A percentile compares a stretch with the other conserved stretches of the same genome.
phyloP scores from a whole-genome alignment of 2,888 invertebrate genomes.

The Ochropleura leucogaster region DNA sequence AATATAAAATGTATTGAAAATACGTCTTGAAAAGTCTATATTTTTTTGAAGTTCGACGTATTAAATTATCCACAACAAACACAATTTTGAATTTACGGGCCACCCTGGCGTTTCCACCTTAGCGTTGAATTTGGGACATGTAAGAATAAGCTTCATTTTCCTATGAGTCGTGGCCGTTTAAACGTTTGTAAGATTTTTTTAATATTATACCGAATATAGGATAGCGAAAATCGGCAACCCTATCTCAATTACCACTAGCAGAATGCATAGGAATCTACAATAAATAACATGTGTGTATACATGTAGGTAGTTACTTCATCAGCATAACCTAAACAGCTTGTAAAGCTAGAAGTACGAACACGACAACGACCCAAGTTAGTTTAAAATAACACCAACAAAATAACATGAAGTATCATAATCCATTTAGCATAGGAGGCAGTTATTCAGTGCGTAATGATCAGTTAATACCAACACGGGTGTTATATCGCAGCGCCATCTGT shows the following conservation, averaged over 20 bases:
- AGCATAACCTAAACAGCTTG: not conserved
- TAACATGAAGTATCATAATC: constrained; percentile 38
- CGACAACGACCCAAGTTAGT: not conserved
- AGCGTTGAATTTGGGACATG: too few species aligned
- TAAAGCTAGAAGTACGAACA: not conserved
- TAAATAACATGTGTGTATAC: not conserved
- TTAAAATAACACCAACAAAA: constrained; percentile 24
- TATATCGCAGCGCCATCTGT: constrained; percentile 43
- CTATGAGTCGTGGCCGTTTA: not conserved
- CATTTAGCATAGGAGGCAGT: constrained; percentile 28
- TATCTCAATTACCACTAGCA: not conserved
- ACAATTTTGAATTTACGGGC: too few species aligned
- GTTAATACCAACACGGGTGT: constrained; percentile 49
- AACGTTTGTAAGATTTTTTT: not conserved
- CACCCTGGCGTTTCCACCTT: too few species aligned
- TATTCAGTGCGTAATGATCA: constrained; percentile 60
- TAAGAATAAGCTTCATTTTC: not conserved
- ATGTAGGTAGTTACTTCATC: too few species aligned
- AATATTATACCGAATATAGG: not conserved
- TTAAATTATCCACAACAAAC: too few species aligned
- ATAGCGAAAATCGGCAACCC: not conserved
- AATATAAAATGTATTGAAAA: too few species aligned
- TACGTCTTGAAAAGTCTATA: too few species aligned
- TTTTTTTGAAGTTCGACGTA: too few species aligned
- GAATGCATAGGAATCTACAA: not conserved